phyloP scores from a whole-genome alignment of 2,888 invertebrate genomes.

The Linyphia triangularis region DNA sequence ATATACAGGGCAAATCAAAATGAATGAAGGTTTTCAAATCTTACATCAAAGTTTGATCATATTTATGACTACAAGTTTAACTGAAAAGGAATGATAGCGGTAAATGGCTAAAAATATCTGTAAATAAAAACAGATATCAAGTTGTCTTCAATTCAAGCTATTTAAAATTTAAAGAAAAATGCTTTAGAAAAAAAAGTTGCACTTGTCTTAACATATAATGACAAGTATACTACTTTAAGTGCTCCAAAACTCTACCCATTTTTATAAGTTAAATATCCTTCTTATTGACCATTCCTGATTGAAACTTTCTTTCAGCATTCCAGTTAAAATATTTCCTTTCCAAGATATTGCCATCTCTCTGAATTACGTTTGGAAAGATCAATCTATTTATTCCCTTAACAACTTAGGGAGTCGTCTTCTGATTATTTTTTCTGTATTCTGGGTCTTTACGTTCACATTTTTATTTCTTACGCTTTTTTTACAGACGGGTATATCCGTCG shows the following conservation, averaged over 20 bases:
- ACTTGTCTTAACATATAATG: not conserved
- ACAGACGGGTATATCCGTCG: conserved; percentile 55
- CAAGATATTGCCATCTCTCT: conserved; percentile 18
- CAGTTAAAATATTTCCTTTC: not conserved
- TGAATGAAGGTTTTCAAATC: too few species aligned
- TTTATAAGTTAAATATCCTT: too few species aligned
- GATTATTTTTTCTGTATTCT: conserved; percentile 15
- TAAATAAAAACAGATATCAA: too few species aligned
- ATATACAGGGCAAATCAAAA: too few species aligned
- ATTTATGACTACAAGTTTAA: too few species aligned
- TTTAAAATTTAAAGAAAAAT: too few species aligned
- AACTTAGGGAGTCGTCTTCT: conserved; percentile 47
- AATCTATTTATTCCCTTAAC: conserved; percentile 29
- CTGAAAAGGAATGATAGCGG: too few species aligned
- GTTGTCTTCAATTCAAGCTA: too few species aligned
- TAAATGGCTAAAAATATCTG: too few species aligned
- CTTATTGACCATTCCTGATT: not conserved
- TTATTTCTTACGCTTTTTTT: conserved; percentile 22
- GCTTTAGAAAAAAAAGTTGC: too few species aligned
- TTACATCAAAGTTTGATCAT: too few species aligned
- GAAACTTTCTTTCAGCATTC: not conserved
- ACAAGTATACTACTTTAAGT: not conserved
- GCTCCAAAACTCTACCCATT: not conserved
- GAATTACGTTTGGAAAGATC: conserved; percentile 37
- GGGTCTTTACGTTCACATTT: conserved; percentile 28